Evolutionary conservation across 2,113 vertebrate genomes (phyloP), one percentile per base, ranked within the genome.

Genomic region (Callorhinus ursinus): DNA sequence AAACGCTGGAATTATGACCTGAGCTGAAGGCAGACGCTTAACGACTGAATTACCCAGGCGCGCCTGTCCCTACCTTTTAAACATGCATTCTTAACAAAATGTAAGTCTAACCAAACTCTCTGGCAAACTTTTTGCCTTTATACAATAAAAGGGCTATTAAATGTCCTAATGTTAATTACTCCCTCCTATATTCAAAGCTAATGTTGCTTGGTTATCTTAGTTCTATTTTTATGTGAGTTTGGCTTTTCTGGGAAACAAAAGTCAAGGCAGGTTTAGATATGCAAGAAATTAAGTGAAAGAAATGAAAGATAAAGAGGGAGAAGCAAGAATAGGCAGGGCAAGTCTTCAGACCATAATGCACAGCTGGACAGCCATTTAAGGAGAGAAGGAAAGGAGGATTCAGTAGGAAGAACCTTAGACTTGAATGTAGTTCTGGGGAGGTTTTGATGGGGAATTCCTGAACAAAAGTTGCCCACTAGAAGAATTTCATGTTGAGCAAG

Each of bases 11-110:
- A 46, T 46, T 8, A 46, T 46, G 46, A 46, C 46, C 46, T 46
- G 46, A 46, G 8, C 46, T 1, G 46, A 46, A 46, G 46, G 46
- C 46, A 46, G 46, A 8, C 46, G 46, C 46, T 46, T 46, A 46
- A 46, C 7, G 8, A 46, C 46, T 46, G 46, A 46, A 8, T 8
- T 8, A 46, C 46, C 46, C 46, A 46, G 46, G 46, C 46, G 1
- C 46, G 7, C 11, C 28, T 88, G 46, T 76, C 11, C 28, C 39
- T 36, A 53, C 51, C 49, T 86, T 65, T 46, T 95, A 87, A 82
- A 69, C 8, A 76, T 59, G 11, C 19, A 36, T 71, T 95, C 59
- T 93, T 61, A 87, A 53, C 59, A 95, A 92, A 85, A 89, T 85
- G 14, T 19, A 94, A 90, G 65, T 65, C 46, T 93, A 36, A 39